Percentiles rank a stretch among this genome's conserved stretches.
phyloP scores from a whole-genome alignment of 2,797 vertebrate species.

The Ibycter americanus region DNA sequence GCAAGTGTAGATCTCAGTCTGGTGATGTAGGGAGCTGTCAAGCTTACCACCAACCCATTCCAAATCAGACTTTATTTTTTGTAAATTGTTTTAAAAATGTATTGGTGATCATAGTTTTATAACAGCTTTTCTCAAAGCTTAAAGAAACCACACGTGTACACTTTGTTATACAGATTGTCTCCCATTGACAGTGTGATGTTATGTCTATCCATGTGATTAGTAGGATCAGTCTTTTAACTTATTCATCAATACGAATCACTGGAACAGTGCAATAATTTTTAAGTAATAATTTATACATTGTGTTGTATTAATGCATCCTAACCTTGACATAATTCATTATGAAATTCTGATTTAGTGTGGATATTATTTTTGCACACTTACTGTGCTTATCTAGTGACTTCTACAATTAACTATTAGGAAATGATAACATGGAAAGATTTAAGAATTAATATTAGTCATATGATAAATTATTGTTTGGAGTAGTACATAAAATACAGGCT shows the following conservation, averaged over 20 bases:
- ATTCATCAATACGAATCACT: conserved; percentile 19
- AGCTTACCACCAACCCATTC: background rate
- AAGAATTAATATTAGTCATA: conserved; percentile 35
- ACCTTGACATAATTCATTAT: conserved; percentile 37
- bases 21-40: background rate
- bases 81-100: background rate
- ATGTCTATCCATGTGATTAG: background rate
- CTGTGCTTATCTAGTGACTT: conserved; percentile 57
- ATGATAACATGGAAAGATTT: conserved; percentile 52
- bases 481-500: conserved; percentile 20
- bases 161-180: background rate
- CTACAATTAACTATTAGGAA: conserved; percentile 56
- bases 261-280: conserved; percentile 10
- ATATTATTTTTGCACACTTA: conserved; percentile 60
- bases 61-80: background rate
- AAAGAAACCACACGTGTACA: background rate
- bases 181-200: background rate
- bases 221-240: conserved; percentile 40
- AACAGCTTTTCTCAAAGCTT: background rate
- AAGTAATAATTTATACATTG: conserved; percentile 51
- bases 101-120: background rate
- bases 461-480: conserved; percentile 37
- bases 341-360: conserved; percentile 55
- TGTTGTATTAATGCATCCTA: conserved; percentile 46
- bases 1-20: background rate